Evolutionary conservation across 37 sponge, comb jelly and placozoan species (phyloP).

Genomic region (Halichondria panicea): DNA sequence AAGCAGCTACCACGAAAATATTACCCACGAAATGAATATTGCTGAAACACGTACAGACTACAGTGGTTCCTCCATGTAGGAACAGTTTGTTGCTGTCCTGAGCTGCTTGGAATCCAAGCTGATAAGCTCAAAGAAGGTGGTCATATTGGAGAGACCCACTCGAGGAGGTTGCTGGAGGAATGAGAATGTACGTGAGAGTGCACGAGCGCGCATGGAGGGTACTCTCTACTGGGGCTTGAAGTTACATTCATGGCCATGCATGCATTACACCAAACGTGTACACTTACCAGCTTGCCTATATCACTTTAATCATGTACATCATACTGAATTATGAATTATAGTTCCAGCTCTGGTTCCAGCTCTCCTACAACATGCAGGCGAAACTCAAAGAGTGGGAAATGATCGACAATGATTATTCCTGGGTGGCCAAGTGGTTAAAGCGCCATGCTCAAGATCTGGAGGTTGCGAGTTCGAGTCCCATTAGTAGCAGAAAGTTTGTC

Average conservation of each 20-base stretch:
- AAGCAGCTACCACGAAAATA: too few species aligned
- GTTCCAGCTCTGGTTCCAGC: conserved; percentile 90
- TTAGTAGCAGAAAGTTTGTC: too few species aligned
- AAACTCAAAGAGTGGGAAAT: too few species aligned
- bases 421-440: too few species aligned
- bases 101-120: conserved; percentile 45
- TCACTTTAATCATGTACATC: conserved; percentile 60
- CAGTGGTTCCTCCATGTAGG: not conserved
- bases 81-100: not conserved
- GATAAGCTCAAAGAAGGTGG: conserved; percentile 61
- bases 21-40: too few species aligned
- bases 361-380: too few species aligned
- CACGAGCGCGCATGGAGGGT: too few species aligned
- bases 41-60: not conserved
- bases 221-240: not conserved
- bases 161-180: conserved; percentile 34
- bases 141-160: conserved; percentile 23
- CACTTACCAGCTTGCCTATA: conserved; percentile 1
- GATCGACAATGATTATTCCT: too few species aligned
- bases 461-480: too few species aligned
- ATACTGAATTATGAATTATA: conserved; percentile 87
- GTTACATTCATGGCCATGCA: not conserved
- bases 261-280: too few species aligned
- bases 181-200: too few species aligned
- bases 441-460: too few species aligned